Percentiles rank a stretch among this genome's conserved stretches.
Conservation (phyloP, 2,113 vertebrate species). For the Ceyx melanurus region DNA sequence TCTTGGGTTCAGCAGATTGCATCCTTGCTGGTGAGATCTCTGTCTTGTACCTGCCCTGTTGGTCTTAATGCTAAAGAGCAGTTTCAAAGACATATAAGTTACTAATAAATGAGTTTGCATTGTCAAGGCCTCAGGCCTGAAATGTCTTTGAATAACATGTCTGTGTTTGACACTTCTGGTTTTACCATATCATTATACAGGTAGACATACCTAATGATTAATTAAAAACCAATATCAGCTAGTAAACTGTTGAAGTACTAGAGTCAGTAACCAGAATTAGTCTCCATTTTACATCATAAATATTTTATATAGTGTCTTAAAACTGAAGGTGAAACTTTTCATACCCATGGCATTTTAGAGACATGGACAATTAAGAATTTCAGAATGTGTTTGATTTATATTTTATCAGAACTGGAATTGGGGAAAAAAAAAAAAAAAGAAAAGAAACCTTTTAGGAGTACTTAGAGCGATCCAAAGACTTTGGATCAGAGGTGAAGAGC, state of each 20-base stretch:
- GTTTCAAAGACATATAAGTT: neutral
- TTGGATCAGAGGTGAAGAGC: neutral
- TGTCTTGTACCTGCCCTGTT: neutral
- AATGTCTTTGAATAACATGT: neutral
- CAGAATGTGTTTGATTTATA: neutral
- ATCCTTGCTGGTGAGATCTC: neutral
- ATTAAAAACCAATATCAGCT: neutral
- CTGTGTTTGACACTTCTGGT: neutral
- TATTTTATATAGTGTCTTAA: neutral
- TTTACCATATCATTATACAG: neutral
- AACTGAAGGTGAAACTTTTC: neutral
- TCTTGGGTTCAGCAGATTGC: fast-evolving
- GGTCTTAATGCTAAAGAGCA: neutral
- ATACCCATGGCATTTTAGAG: neutral
- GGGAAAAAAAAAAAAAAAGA: neutral
- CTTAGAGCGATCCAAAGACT: too few relatives aligned
- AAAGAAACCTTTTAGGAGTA: neutral
- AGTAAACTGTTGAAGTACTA: neutral
- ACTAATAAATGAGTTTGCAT: neutral
- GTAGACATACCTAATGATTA: neutral
- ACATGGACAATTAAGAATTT: neutral
- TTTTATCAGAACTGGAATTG: neutral
- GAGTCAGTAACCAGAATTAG: neutral
- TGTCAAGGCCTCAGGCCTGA: neutral
- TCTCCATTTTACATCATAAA: neutral